phyloP scores from a whole-genome alignment of 2,113 vertebrate genomes.

The Lipophrys pholis region DNA sequence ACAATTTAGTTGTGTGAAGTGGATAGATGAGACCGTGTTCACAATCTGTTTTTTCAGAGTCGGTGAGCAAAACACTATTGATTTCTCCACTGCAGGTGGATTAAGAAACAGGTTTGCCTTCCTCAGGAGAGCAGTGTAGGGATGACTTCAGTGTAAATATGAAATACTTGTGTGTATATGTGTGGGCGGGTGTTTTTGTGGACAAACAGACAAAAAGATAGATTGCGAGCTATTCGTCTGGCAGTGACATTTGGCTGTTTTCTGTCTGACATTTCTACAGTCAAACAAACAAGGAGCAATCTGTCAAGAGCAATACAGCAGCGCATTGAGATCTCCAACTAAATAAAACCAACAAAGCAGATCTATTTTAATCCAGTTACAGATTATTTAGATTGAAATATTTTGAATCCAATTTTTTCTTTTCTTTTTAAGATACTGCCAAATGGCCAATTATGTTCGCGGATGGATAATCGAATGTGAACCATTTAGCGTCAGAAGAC shows the following conservation, averaged over 20 bases:
- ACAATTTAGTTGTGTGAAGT: slow-evolving; percentile 60
- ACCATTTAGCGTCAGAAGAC: background rate
- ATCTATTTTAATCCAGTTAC: background rate
- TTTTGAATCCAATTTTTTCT: background rate
- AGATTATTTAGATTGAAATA: background rate
- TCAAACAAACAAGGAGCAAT: slow-evolving; percentile 68
- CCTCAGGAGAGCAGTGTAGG: slow-evolving; percentile 36
- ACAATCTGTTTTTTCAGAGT: slow-evolving; percentile 52
- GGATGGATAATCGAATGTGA: slow-evolving; percentile 6
- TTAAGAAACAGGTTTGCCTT: slow-evolving; percentile 66
- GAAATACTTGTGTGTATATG: slow-evolving; percentile 40
- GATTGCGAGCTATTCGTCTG: slow-evolving; percentile 53
- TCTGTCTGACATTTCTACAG: slow-evolving; percentile 70
- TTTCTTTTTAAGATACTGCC: background rate
- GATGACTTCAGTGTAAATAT: slow-evolving; percentile 65
- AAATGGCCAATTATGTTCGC: background rate
- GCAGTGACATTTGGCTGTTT: slow-evolving; percentile 65
- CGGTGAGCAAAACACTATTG: slow-evolving; percentile 70
- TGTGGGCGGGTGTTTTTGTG: slow-evolving; percentile 14
- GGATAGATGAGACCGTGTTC: slow-evolving; percentile 61
- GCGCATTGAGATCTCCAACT: slow-evolving; percentile 29
- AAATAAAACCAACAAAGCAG: background rate
- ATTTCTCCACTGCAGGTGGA: slow-evolving; percentile 75
- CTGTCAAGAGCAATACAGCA: slow-evolving; percentile 48
- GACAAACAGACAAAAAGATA: slow-evolving; percentile 23